These are phyloP conservation scores for Bergia sp. DNA, from an alignment of 92 coral and sea anemone species.

Conservation along the genomic window DNA sequence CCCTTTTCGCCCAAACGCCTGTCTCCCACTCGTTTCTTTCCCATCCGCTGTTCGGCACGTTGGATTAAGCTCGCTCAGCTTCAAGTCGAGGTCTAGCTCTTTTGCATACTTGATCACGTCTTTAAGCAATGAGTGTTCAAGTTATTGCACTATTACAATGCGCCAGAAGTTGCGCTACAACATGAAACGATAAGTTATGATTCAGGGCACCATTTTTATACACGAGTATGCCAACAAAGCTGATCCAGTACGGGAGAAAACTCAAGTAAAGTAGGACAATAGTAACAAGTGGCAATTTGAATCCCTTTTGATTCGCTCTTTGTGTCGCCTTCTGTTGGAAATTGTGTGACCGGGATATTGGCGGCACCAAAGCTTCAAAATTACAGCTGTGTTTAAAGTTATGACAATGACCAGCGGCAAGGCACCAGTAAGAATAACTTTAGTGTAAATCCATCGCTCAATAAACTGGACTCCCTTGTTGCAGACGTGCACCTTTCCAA, in stretches of 20 bases:
- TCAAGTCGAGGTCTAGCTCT: too few relatives aligned
- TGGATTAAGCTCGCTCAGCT: too few relatives aligned
- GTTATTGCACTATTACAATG: conserved; percentile 16
- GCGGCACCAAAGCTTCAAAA: conserved; percentile 14
- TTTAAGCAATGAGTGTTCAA: too few relatives aligned
- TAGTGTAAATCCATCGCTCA: neutral
- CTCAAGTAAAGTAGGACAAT: neutral
- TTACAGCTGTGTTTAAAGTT: conserved; percentile 11
- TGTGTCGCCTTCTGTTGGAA: neutral
- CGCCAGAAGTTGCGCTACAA: neutral
- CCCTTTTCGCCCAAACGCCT: too few relatives aligned
- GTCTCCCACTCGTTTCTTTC: too few relatives aligned
- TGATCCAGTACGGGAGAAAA: conserved; percentile 24
- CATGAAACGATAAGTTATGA: neutral
- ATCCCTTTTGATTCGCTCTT: conserved; percentile 10
- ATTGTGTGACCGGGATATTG: neutral
- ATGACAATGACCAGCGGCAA: conserved; percentile 7
- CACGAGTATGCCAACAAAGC: neutral
- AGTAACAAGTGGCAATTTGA: neutral
- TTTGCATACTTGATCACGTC: too few relatives aligned
- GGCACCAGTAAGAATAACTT: conserved; percentile 5
- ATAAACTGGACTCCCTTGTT: conserved; percentile 3
- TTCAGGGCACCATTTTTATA: neutral
- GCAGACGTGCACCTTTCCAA: neutral
- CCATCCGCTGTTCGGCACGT: too few relatives aligned